A percentile compares a stretch with the other conserved stretches of the same genome.
Conservation (phyloP, 1,140 invertebrate genomes). For the Heliconius melpomene region DNA sequence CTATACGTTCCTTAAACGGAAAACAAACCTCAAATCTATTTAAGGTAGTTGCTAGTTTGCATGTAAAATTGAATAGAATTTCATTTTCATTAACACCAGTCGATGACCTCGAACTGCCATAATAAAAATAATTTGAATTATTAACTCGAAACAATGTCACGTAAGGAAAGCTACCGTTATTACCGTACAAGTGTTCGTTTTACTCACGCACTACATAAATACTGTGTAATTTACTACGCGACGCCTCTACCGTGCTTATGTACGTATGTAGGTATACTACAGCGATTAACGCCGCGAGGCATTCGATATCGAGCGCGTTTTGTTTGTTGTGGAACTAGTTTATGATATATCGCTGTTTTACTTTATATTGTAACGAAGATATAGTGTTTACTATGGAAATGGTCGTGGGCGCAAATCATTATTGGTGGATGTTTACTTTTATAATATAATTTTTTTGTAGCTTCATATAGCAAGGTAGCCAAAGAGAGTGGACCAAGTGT, state of each 20-base stretch:
- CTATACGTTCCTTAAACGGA: too few species aligned
- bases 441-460: too few species aligned
- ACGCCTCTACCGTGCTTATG: not conserved
- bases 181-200: conserved; percentile 7
- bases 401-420: too few species aligned
- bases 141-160: conserved; percentile 8
- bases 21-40: not conserved
- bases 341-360: not conserved
- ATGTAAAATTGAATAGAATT: not conserved
- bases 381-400: not conserved
- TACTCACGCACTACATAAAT: conserved; percentile 19
- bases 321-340: not conserved
- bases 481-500: too few species aligned
- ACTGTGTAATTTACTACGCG: conserved; percentile 6
- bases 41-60: not conserved
- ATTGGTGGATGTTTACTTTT: too few species aligned
- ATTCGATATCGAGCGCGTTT: conserved; percentile 3
- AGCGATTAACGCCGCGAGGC: not conserved
- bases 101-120: not conserved
- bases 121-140: conserved; percentile 9
- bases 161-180: conserved; percentile 1
- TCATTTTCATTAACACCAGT: not conserved
- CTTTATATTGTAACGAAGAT: not conserved
- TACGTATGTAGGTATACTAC: not conserved
- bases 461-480: too few species aligned